Evolutionary conservation across 2,113 vertebrate species (phyloP).

Genomic region (Orientallactaga bullata): DNA sequence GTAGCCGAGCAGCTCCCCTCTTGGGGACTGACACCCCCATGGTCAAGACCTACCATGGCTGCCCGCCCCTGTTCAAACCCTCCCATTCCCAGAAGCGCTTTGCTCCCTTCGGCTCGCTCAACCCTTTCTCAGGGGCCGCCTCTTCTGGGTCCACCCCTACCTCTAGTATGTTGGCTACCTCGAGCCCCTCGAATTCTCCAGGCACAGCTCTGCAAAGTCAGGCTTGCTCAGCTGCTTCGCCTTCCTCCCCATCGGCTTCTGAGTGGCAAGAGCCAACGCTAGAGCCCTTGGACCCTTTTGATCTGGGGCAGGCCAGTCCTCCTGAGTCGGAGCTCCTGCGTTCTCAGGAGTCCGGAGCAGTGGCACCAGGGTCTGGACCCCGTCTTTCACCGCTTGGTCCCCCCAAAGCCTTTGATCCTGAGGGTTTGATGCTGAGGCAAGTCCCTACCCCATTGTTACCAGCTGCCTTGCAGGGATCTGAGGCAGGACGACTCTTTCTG

Average conservation of each 20-base stretch:
- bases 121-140: constrained; percentile 90
- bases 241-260: constrained; percentile 79
- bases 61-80: constrained; percentile 89
- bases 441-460: constrained; percentile 86
- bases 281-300: constrained; percentile 82
- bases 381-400: constrained; percentile 82
- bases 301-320: constrained; percentile 84
- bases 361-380: constrained; percentile 64
- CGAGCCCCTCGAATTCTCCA: constrained; percentile 81
- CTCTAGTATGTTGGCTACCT: constrained; percentile 83
- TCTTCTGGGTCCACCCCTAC: constrained; percentile 61
- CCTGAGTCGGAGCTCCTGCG: constrained; percentile 81
- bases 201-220: constrained; percentile 76
- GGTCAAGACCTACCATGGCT: constrained; percentile 89
- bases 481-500: constrained; percentile 86
- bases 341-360: constrained; percentile 77
- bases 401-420: constrained; percentile 85
- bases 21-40: constrained; percentile 83
- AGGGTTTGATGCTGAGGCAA: constrained; percentile 83
- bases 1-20: constrained; percentile 82
- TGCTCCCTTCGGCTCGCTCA: constrained; percentile 94
- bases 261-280: constrained; percentile 87
- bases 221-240: constrained; percentile 79
- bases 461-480: constrained; percentile 87
- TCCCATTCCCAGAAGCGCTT: constrained; percentile 94